Base-by-base conservation (phyloP, 2,113 vertebrate genomes). In the Sinocyclocheilus maitianheensis region DNA sequence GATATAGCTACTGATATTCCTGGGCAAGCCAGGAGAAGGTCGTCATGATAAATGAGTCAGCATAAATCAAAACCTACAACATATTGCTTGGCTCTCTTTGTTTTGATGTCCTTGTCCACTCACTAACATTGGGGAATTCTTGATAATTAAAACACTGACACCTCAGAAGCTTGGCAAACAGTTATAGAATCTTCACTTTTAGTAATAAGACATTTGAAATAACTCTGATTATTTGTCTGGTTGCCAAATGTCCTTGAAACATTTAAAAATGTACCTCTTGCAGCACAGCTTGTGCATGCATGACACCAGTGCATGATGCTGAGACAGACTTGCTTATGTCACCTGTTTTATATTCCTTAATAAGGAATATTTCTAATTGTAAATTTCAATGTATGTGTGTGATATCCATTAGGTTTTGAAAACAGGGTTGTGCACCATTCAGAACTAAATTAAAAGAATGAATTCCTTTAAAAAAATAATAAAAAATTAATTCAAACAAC, bases 41-140 rank as follows among this genome's bases (percentile, higher is more conserved):
- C 89, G 88, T 55, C 8, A 86, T 40, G 84, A 69, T 20, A 88
- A 75, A 94, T 91, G 90, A 92, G 82, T 92, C 90, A 91, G 91
- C 90, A 77, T 72, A 80, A 85, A 81, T 87, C 86, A 80, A 88
- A 86, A 58, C 69, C 87, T 26, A 72, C 84, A 79, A 90, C 86
- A 88, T 88, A 81, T 83, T 92, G 84, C 77, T 86, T 90, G 91
- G 90, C 88, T 86, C 48, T 40, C 0, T 24, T 22, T 13, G 63
- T 86, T 87, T 78, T 79, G 37, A 81, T 80, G 58, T 87, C 55
- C 7, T 84, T n/a, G 69, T 69, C 5, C 63, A 37, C 18, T 83
- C 40, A 30, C 62, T 85, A 18, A 85, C 76, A 26, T 77, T 10
- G 34, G 87, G 78, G 88, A 85, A 87, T 87, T 90, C 75, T 88